A percentile compares a stretch with the other conserved stretches of the same genome.
phyloP scores from a whole-genome alignment of 2,888 invertebrate species.

The Cantharis rustica region DNA sequence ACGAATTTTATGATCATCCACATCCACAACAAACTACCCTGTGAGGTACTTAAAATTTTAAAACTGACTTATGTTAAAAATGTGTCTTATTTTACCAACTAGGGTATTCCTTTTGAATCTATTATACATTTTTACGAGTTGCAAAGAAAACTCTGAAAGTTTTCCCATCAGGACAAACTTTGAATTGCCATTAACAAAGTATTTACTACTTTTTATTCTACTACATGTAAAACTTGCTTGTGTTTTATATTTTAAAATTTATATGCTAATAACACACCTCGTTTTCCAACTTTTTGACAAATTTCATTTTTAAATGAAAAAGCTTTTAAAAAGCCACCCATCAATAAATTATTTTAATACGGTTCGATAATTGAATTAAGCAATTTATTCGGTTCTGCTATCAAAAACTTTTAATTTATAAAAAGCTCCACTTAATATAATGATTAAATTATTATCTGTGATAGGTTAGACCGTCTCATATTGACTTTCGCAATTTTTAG shows the following conservation, averaged over 20 bases:
- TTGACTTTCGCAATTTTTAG: neutral
- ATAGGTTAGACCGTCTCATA: neutral
- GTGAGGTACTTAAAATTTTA: neutral
- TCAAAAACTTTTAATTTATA: neutral
- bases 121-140: slow-evolving; percentile 24
- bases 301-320: slow-evolving; percentile 19
- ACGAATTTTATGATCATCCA: neutral
- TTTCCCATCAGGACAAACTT: slow-evolving; percentile 25
- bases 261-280: slow-evolving; percentile 11
- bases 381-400: neutral
- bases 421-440: neutral
- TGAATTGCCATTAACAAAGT: slow-evolving; percentile 24
- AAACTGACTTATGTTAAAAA: neutral
- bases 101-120: neutral
- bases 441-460: neutral
- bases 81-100: neutral
- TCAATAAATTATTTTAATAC: neutral
- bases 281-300: slow-evolving; percentile 16
- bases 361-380: neutral
- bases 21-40: neutral
- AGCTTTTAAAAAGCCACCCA: neutral
- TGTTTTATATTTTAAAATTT: slow-evolving; percentile 19
- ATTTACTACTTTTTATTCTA: slow-evolving; percentile 17
- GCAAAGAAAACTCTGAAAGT: slow-evolving; percentile 22
- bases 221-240: slow-evolving; percentile 16